Conservation (phyloP, 2,113 vertebrate genomes). For the Piprites chloris region DNA sequence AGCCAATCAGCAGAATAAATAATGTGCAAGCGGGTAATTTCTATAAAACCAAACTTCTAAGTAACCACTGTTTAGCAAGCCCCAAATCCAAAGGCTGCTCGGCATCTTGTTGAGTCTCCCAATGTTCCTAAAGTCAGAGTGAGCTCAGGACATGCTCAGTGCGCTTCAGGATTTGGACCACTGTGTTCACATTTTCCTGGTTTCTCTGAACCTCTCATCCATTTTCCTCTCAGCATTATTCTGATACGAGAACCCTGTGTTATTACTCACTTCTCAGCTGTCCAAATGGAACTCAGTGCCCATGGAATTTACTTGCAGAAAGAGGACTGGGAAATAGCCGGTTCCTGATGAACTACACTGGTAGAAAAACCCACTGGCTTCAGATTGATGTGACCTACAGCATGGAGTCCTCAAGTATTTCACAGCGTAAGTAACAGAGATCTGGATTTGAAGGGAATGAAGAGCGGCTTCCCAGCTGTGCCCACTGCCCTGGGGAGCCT, state of each 20-base stretch:
- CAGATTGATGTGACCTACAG: neutral
- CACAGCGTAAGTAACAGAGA: neutral
- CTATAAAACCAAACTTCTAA: neutral
- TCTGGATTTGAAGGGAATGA: constrained; percentile 27
- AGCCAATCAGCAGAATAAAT: constrained; percentile 5
- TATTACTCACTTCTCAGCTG: neutral
- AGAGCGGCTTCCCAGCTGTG: neutral
- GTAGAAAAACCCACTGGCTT: neutral
- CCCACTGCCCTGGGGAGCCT: neutral
- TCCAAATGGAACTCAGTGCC: neutral
- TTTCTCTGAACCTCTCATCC: neutral
- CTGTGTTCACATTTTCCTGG: neutral
- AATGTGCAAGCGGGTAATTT: neutral
- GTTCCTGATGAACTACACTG: neutral
- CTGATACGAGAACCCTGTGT: neutral
- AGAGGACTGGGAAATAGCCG: constrained; percentile 1
- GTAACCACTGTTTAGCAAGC: neutral
- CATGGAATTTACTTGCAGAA: neutral
- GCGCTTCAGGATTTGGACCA: neutral
- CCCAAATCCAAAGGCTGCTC: neutral
- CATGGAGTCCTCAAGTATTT: neutral
- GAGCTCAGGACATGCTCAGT: neutral
- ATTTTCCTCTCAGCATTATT: neutral
- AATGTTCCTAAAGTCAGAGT: accelerated
- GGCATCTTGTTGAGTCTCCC: neutral